phyloP scores from a whole-genome alignment of 2,888 invertebrate genomes.

The Andrena fulva region DNA sequence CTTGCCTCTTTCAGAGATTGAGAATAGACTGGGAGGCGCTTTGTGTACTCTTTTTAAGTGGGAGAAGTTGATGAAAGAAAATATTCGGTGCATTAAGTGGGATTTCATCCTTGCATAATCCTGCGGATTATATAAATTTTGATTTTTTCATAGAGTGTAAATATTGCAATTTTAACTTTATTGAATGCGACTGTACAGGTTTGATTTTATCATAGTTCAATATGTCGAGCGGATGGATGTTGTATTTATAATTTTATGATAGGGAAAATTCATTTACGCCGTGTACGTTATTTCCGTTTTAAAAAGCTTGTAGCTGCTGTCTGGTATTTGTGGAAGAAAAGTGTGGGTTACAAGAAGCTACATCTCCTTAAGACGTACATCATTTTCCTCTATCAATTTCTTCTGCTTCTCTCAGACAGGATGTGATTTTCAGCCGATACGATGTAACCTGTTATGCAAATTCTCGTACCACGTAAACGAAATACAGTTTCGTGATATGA shows the following conservation, averaged over 20 bases:
- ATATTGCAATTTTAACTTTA: too few species aligned
- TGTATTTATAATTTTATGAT: too few species aligned
- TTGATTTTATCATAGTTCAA: too few species aligned
- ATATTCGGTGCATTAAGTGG: background rate
- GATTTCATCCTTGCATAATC: background rate
- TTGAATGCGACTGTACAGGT: too few species aligned
- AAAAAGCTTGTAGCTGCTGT: too few species aligned
- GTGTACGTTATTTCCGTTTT: too few species aligned
- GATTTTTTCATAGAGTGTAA: too few species aligned
- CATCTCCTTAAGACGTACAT: background rate
- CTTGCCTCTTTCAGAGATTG: conserved; percentile 30
- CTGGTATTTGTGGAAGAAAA: too few species aligned
- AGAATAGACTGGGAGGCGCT: conserved; percentile 49
- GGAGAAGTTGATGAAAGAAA: background rate
- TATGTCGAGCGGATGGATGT: too few species aligned
- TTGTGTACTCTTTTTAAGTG: background rate
- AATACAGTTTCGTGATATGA: background rate
- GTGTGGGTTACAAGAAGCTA: background rate
- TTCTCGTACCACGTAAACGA: background rate
- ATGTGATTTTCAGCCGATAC: background rate
- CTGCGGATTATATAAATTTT: background rate
- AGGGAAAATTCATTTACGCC: too few species aligned
- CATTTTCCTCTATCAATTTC: conserved; percentile 2
- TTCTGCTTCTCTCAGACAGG: background rate
- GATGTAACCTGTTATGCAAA: conserved; percentile 1